Base-by-base conservation (phyloP, 2,113 vertebrate genomes). In the Nibea albiflora region DNA sequence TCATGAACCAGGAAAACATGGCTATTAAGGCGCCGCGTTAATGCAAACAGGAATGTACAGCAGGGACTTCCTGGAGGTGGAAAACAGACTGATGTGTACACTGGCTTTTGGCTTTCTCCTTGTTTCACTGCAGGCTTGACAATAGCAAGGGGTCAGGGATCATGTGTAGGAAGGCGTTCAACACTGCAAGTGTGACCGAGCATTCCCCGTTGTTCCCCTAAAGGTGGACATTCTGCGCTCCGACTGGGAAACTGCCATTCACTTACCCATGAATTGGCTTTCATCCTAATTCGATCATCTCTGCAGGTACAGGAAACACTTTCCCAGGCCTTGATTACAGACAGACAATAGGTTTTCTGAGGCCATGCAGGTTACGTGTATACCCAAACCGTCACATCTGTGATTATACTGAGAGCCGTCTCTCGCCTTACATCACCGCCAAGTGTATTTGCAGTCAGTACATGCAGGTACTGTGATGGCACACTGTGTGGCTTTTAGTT, bases 401-500 rank as follows among this genome's bases (percentile, higher is more conserved):
- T 85, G 65, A 76, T 72, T 70, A 52, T 22, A 53, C 49, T n/a
- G 3, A 39, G 60, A 67, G 42, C 5, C 44, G 67, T 64, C 47
- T 65, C 47, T 78, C 22, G n/a, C 46, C 28, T 26, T 58, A 8
- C 67, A 78, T 47, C 81, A n/a, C 8, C 53, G 73, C 47, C 49
- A 28, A 44, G 76, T 68, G 68, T 67, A 28, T 91, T 80, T 82
- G 54, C 71, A 60, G 76, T 60, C 42, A n/a, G 22, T 1, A 24
- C 35, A 72, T 61, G 74, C 63, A 70, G 88, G 73, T 87, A 73
- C 65, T 74, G 76, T 57, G 49, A 66, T 63, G 68, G 54, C 75
- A 78, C 74, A 76, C 56, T 10, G 85, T 68, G 78, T 68, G 54
- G 84, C 78, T 70, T 77, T 84, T 78, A 64, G 86, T 93, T 93